Evolutionary conservation across 2,113 vertebrate species (phyloP).

Genomic region (Syngnathus scovelli): DNA sequence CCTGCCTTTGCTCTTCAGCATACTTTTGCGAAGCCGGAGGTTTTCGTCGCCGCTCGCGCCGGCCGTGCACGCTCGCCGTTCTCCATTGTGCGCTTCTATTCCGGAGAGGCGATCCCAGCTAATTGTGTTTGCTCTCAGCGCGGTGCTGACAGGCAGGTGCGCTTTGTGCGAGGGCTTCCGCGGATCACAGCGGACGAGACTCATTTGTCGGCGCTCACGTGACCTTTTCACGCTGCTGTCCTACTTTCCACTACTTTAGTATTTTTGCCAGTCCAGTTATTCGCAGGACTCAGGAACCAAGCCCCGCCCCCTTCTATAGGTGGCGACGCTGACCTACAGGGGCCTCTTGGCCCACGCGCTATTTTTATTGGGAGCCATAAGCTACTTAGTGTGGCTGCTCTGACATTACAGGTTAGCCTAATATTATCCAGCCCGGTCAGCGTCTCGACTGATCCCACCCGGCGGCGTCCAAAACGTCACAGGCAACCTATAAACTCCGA

Average conservation of each 20-base stretch:
- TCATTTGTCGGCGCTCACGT: conserved; percentile 7
- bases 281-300: no score
- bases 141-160: conserved; percentile 34
- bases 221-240: conserved; percentile 1
- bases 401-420: conserved; percentile 48
- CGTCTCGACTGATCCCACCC: conserved; percentile 18
- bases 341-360: conserved; percentile 38
- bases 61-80: conserved; percentile 20
- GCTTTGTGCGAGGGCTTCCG: conserved; percentile 26
- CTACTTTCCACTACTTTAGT: not conserved
- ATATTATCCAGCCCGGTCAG: conserved; percentile 35
- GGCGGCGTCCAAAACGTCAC: conserved; percentile 13
- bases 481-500: conserved; percentile 8
- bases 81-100: conserved; percentile 33
- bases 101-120: conserved; percentile 42
- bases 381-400: conserved; percentile 49
- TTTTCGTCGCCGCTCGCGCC: conserved; percentile 39
- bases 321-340: conserved; percentile 26
- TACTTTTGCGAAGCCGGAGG: conserved; percentile 48
- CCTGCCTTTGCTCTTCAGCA: conserved; percentile 31
- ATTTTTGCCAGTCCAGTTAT: not conserved
- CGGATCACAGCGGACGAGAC: conserved; percentile 11
- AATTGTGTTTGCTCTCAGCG: conserved; percentile 36
- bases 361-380: conserved; percentile 55
- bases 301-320: not conserved